phyloP scores from a whole-genome alignment of 2,113 vertebrate species.

The Cephalopholis sonnerati region DNA sequence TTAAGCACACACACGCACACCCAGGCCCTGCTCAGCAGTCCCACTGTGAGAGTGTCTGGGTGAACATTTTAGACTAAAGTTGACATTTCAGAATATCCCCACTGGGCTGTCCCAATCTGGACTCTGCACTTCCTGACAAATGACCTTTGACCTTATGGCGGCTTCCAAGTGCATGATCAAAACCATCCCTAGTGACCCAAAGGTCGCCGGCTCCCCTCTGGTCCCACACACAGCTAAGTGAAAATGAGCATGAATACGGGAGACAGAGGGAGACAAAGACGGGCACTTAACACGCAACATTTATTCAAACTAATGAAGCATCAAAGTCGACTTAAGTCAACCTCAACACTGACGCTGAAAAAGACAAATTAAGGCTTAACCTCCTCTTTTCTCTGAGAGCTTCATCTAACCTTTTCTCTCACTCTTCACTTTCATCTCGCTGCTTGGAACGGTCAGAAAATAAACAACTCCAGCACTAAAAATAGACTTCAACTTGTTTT shows the following conservation, averaged over 20 bases:
- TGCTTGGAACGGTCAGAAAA: slow-evolving; percentile 49
- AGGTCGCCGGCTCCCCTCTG: slow-evolving; percentile 42
- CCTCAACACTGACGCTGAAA: background rate
- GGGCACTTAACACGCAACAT: background rate
- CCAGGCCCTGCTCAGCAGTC: background rate
- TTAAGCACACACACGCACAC: background rate
- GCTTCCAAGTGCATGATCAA: slow-evolving; percentile 68
- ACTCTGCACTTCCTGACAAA: slow-evolving; percentile 69
- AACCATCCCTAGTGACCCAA: slow-evolving; percentile 53
- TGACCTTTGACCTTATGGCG: slow-evolving; percentile 57
- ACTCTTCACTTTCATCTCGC: slow-evolving; percentile 57
- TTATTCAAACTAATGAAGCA: slow-evolving; percentile 11
- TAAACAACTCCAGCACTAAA: slow-evolving; percentile 61
- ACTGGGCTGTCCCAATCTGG: slow-evolving; percentile 33
- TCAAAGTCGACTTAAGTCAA: background rate
- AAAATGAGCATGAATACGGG: slow-evolving; percentile 22
- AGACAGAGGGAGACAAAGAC: background rate
- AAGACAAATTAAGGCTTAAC: background rate
- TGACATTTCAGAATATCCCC: slow-evolving; percentile 63
- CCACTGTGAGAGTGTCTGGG: slow-evolving; percentile 13
- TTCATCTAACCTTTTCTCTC: slow-evolving; percentile 31
- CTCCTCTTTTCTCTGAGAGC: background rate
- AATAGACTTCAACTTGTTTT: slow-evolving; percentile 51
- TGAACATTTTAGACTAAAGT: slow-evolving; percentile 38
- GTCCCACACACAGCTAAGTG: slow-evolving; percentile 48